Conservation (phyloP, 2,113 vertebrate genomes). For the Strigops habroptila region DNA sequence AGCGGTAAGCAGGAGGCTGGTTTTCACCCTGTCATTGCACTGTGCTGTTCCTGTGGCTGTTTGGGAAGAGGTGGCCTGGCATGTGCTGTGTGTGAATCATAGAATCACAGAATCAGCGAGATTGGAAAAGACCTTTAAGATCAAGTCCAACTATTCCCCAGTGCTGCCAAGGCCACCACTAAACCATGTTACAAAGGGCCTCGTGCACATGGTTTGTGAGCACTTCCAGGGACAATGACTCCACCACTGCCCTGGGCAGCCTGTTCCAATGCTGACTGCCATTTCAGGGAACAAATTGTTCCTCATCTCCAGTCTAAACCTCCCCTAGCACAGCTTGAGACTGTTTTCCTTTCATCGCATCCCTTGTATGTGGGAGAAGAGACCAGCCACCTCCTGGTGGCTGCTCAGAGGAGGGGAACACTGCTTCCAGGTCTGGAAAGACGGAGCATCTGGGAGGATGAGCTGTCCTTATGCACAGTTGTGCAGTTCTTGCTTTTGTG, state of each 20-base stretch:
- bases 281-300: neutral
- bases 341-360: neutral
- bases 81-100: neutral
- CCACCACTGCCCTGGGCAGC: neutral
- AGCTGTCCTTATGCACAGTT: rapidly evolving
- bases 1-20: neutral
- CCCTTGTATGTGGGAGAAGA: neutral
- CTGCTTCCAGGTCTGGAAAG: neutral
- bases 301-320: neutral
- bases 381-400: neutral
- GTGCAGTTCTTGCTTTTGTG: neutral
- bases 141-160: neutral
- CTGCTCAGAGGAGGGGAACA: neutral
- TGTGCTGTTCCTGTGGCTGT: rapidly evolving
- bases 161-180: neutral
- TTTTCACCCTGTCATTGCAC: neutral
- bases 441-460: neutral
- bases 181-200: neutral
- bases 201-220: neutral
- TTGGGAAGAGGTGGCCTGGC: neutral
- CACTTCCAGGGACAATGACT: neutral
- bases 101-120: neutral
- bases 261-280: neutral
- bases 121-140: neutral
- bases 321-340: neutral